A percentile compares a stretch with the other conserved stretches of the same genome.
These are phyloP conservation scores for Nasonia oneida DNA, from an alignment of 2,888 invertebrate genomes.

Conservation along the genomic window DNA sequence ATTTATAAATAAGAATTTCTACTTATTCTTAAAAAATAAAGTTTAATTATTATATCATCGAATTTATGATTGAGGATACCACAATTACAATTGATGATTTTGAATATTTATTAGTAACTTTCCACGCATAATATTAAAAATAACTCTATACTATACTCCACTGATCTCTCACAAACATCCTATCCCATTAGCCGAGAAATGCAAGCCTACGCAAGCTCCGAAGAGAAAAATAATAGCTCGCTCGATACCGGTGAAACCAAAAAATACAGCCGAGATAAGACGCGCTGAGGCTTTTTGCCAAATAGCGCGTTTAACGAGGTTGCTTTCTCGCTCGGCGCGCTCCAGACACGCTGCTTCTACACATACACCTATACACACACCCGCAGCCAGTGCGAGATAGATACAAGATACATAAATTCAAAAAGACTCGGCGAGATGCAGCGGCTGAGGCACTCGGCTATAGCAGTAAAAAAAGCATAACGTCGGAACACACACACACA, in stretches of 20 bases:
- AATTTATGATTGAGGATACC: no score
- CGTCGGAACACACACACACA: neutral
- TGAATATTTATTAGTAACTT: no score
- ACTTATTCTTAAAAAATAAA: no score
- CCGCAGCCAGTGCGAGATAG: neutral
- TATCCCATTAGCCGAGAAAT: neutral
- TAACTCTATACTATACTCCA: no score
- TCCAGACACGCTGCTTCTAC: neutral
- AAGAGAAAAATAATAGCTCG: constrained; percentile 29
- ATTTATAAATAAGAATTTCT: no score
- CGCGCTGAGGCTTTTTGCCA: constrained; percentile 34
- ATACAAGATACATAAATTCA: constrained; percentile 15
- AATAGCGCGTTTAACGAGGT: constrained; percentile 49
- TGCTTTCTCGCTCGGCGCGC: neutral
- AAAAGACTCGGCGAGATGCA: neutral
- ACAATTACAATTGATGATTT: no score
- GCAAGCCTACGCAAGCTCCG: neutral
- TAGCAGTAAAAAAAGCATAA: neutral
- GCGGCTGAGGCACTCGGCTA: neutral
- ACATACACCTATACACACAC: neutral
- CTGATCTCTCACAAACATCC: neutral
- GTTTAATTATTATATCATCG: no score
- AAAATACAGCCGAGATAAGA: constrained; percentile 19
- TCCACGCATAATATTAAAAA: no score
- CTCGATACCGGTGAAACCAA: constrained; percentile 9